Evolutionary conservation across 2,113 vertebrate genomes (phyloP).

Genomic region (Ivindomyrus marchei): DNA sequence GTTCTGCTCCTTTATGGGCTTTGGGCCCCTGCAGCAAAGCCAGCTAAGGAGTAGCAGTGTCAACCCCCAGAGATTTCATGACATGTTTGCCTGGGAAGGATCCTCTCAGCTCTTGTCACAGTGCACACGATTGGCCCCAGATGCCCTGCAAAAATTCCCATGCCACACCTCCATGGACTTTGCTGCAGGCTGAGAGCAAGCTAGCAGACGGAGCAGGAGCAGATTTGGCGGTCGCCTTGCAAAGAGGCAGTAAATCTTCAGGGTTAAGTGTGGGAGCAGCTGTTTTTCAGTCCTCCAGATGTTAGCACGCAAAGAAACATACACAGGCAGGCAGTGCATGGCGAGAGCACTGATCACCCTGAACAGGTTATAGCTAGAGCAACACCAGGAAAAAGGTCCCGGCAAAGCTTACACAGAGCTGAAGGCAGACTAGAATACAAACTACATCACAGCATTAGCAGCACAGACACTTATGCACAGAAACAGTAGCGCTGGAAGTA

Average conservation of each 20-base stretch:
- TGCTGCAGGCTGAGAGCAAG: neutral
- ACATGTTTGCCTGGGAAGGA: neutral
- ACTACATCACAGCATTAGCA: neutral
- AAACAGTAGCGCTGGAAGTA: neutral
- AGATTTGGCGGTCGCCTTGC: neutral
- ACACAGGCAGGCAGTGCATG: neutral
- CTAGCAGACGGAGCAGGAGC: neutral
- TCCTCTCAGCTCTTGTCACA: neutral
- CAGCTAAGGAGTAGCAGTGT: neutral
- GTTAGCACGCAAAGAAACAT: neutral
- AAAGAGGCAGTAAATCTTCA: neutral
- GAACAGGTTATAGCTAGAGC: neutral
- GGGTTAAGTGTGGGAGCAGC: neutral
- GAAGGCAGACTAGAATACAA: neutral
- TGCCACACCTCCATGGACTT: neutral
- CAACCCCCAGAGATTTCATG: neutral
- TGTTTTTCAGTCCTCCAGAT: neutral
- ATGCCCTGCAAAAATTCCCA: neutral
- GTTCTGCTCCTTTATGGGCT: neutral
- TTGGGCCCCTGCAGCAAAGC: neutral
- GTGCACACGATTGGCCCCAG: neutral
- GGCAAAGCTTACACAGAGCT: neutral
- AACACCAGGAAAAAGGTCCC: neutral
- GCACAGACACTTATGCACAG: neutral
- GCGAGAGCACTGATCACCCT: neutral